Percentiles rank a stretch among this genome's conserved stretches.
phyloP scores from a whole-genome alignment of 2,888 invertebrate genomes.

The Clistopyga incitator region DNA sequence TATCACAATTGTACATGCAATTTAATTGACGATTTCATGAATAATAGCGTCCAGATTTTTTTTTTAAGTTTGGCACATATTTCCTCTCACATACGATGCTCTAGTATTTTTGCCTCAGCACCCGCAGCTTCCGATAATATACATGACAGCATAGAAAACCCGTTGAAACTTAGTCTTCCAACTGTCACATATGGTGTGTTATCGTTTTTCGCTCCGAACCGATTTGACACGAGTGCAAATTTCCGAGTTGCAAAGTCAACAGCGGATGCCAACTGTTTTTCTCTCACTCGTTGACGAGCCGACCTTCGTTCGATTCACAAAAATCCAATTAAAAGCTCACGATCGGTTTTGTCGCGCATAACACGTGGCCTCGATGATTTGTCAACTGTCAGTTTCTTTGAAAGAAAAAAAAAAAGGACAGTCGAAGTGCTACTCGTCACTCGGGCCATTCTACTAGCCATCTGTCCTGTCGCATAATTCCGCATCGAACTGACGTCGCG shows the following conservation, averaged over 20 bases:
- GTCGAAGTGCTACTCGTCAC: neutral
- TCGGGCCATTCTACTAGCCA: neutral
- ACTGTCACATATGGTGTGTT: neutral
- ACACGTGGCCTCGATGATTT: constrained; percentile 32
- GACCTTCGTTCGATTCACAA: constrained; percentile 21
- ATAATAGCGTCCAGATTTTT: too few relatives aligned
- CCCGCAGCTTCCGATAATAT: too few relatives aligned
- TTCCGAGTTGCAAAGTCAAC: neutral
- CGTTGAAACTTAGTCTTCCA: neutral
- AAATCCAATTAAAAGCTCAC: constrained; percentile 44
- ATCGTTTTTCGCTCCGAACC: constrained; percentile 20
- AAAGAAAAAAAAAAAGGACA: neutral
- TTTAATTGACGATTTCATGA: too few relatives aligned
- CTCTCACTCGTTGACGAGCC: constrained; percentile 9
- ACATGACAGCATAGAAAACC: neutral
- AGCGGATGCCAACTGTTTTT: neutral
- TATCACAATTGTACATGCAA: too few relatives aligned
- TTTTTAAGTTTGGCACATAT: neutral
- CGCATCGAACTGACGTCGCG: neutral
- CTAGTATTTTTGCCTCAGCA: too few relatives aligned
- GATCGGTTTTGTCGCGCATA: neutral
- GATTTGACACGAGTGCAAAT: neutral
- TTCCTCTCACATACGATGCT: too few relatives aligned
- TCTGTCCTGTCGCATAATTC: neutral
- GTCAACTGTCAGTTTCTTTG: constrained; percentile 4